A percentile compares a stretch with the other conserved stretches of the same genome.
phyloP scores from a whole-genome alignment of 1,140 invertebrate species.

The Vanessa atalanta region DNA sequence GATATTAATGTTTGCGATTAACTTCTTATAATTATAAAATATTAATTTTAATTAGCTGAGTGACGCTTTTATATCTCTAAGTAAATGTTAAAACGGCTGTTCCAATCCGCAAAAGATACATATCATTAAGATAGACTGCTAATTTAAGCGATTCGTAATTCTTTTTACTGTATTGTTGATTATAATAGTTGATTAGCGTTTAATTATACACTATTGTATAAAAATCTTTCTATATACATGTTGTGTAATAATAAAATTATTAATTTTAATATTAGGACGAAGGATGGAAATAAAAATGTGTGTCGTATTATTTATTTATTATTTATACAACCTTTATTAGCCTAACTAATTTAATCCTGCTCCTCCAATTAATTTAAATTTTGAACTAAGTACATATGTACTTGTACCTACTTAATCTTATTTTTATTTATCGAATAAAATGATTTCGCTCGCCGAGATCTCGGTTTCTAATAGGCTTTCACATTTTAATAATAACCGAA shows the following conservation, averaged over 20 bases:
- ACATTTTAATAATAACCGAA: no score
- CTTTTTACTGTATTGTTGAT: slow-evolving; percentile 78
- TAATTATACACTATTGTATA: slow-evolving; percentile 80
- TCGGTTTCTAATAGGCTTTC: no score
- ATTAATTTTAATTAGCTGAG: background rate
- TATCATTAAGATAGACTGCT: slow-evolving; percentile 80
- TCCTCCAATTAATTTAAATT: background rate
- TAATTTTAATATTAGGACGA: slow-evolving; percentile 57
- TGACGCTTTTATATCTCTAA: slow-evolving; percentile 18
- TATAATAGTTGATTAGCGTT: slow-evolving; percentile 70
- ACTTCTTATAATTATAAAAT: background rate
- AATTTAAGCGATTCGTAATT: slow-evolving; percentile 78
- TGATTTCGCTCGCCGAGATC: no score
- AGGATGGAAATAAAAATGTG: slow-evolving; percentile 72
- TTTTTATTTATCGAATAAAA: no score
- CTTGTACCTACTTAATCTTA: no score
- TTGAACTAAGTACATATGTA: background rate
- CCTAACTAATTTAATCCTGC: background rate
- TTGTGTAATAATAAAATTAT: slow-evolving; percentile 78
- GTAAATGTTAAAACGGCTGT: slow-evolving; percentile 62
- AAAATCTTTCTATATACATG: slow-evolving; percentile 81
- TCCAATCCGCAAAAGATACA: slow-evolving; percentile 79
- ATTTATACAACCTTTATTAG: background rate
- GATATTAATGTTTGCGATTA: background rate
- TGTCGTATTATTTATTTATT: slow-evolving; percentile 56